A percentile compares a stretch with the other conserved stretches of the same genome.
Evolutionary conservation across 2,888 invertebrate genomes (phyloP).

Genomic region (Epirrita christyi): DNA sequence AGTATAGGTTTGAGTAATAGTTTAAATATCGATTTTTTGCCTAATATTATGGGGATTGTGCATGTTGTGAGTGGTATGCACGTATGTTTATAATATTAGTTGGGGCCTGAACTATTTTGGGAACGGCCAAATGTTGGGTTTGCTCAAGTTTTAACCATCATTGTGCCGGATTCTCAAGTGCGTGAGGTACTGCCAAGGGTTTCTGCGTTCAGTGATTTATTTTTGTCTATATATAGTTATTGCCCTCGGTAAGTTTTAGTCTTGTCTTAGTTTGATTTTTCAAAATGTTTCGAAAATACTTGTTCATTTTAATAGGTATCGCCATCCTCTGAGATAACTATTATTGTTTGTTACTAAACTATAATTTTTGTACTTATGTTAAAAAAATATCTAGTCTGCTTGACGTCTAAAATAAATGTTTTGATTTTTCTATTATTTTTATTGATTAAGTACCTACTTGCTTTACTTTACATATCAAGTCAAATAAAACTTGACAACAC

Average conservation of each 20-base stretch:
- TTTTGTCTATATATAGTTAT: slow-evolving; percentile 32
- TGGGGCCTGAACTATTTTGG: slow-evolving; percentile 83
- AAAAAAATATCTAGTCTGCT: too few relatives aligned
- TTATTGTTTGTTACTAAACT: too few relatives aligned
- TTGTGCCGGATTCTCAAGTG: slow-evolving; percentile 47
- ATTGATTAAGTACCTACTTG: too few relatives aligned
- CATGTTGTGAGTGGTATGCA: slow-evolving; percentile 59
- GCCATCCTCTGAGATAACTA: neutral
- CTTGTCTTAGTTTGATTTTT: neutral
- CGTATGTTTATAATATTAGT: slow-evolving; percentile 80
- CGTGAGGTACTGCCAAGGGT: slow-evolving; percentile 44
- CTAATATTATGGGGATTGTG: slow-evolving; percentile 50
- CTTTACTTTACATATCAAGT: too few relatives aligned
- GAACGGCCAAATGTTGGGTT: slow-evolving; percentile 77
- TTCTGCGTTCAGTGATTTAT: slow-evolving; percentile 29
- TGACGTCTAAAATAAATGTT: too few relatives aligned
- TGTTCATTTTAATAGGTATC: too few relatives aligned
- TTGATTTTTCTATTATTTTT: too few relatives aligned
- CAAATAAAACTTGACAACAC: too few relatives aligned
- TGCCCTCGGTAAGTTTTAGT: slow-evolving; percentile 14
- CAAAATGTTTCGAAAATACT: neutral
- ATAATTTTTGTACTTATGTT: too few relatives aligned
- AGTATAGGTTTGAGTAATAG: slow-evolving; percentile 51
- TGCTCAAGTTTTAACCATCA: slow-evolving; percentile 65
- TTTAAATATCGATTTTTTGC: slow-evolving; percentile 77